Base-by-base conservation (phyloP, 2,888 invertebrate species). In the Hemaris fuciformis region DNA sequence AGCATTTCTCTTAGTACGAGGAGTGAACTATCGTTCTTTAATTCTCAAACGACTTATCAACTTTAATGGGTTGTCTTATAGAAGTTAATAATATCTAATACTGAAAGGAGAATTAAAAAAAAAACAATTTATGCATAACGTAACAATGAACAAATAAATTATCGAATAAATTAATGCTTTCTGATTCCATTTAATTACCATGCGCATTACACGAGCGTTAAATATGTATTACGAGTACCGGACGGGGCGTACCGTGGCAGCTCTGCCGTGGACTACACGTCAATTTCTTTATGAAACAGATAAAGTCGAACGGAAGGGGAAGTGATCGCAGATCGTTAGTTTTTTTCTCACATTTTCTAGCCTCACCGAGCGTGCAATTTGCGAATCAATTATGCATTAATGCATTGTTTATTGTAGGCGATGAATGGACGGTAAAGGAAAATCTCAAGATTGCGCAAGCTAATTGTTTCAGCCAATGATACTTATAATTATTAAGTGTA, bases 211-310 rank as follows among this genome's bases (percentile, higher is more conserved):
- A 13, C 7, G 41, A 58, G 45, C 48, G 42, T 41, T 53, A 60
- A 48, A 58, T 18, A 38, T 15, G 45, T 75, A 75, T 70, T 48
- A 31, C 42, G 62, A 73, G 75, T 63, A 66, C 70, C 73, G 70
- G 73, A 75, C 65, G 69, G 48, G 57, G 58, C 25, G 60, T 62
- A 25, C 34, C 53, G 61, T 62, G 65, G 62, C 59, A 59, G 46
- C 15, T 63, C 60, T 60, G 23, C 27, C n/a, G n/a, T n/a, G n/a
- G 62, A 67, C 63, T 57, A 63, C 61, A 34, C 31, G 46, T 27
- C 31, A 34, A 45, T 46, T 31, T 34, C 23, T 46, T 20, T 23
- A 46, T 34, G 6, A 22, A 18, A 31, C 3, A 34, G 7, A 59
- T 45, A 7, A n/a, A n/a, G 6, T 31, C 8, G 22, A 7, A 46